Conservation (phyloP, 2,888 invertebrate species). For the Polylopha cassiicola region DNA sequence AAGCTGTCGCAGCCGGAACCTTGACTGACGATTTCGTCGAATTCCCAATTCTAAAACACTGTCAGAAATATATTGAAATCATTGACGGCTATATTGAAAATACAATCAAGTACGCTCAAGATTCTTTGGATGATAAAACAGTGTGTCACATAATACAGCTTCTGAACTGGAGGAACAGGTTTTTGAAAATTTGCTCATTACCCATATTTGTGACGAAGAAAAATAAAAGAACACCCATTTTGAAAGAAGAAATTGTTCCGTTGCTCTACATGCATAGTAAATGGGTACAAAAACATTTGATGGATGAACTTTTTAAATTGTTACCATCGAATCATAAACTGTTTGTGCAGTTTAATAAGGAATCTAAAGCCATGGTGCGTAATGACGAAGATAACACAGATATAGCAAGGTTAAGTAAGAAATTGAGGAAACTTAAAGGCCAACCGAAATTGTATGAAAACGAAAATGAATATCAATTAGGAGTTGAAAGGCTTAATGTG, state of each 20-base stretch:
- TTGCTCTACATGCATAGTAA: constrained; percentile 82
- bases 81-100: constrained; percentile 62
- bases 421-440: constrained; percentile 55
- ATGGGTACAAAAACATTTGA: constrained; percentile 83
- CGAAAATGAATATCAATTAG: constrained; percentile 44
- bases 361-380: constrained; percentile 29
- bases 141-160: constrained; percentile 63
- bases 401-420: constrained; percentile 54
- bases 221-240: constrained; percentile 47
- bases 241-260: constrained; percentile 76
- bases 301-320: constrained; percentile 48
- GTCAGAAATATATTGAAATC: constrained; percentile 62
- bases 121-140: constrained; percentile 47
- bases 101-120: constrained; percentile 42
- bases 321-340: constrained; percentile 32
- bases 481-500: constrained; percentile 34
- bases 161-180: constrained; percentile 75
- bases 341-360: constrained; percentile 31
- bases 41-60: constrained; percentile 73
- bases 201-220: constrained; percentile 47
- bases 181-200: constrained; percentile 55
- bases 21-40: constrained; percentile 68
- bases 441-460: constrained; percentile 57
- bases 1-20: constrained; percentile 57
- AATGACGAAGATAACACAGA: constrained; percentile 41